Conservation (phyloP, 2,113 vertebrate genomes). For the Halichoerus grypus region DNA sequence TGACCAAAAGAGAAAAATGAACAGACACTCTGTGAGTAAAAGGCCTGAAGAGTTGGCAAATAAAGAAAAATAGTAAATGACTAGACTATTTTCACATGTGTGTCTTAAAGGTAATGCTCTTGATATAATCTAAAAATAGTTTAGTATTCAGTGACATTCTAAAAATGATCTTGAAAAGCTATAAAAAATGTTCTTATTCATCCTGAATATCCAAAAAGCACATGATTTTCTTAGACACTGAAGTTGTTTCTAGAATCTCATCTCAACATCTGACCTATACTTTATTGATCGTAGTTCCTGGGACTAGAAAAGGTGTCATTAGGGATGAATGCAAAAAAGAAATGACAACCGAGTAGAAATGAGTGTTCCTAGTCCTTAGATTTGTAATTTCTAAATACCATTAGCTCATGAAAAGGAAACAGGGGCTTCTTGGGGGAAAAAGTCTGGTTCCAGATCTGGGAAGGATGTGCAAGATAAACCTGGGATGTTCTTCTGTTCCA, state of each 20-base stretch:
- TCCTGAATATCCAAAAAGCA: slow-evolving; percentile 42
- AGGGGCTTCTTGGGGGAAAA: neutral
- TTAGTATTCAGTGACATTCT: slow-evolving; percentile 55
- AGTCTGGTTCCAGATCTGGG: neutral
- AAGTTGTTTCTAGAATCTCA: slow-evolving; percentile 45
- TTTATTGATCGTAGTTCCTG: neutral
- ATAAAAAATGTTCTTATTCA: slow-evolving; percentile 13
- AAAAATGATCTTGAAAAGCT: slow-evolving; percentile 60
- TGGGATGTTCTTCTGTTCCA: neutral
- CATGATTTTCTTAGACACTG: neutral
- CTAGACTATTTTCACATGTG: slow-evolving; percentile 2
- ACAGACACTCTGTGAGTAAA: slow-evolving; percentile 64
- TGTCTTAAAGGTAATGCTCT: slow-evolving; percentile 53
- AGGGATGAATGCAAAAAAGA: neutral
- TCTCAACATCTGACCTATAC: slow-evolving; percentile 38
- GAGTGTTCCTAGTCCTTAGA: neutral
- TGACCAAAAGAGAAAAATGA: slow-evolving; percentile 64
- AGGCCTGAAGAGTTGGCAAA: slow-evolving; percentile 70
- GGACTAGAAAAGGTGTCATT: neutral
- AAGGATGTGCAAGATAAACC: neutral
- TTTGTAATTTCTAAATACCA: neutral
- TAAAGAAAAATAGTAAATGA: slow-evolving; percentile 56
- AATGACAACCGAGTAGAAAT: neutral
- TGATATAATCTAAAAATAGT: slow-evolving; percentile 61
- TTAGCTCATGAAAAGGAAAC: neutral